Evolutionary conservation across 2,113 vertebrate species (phyloP).

Genomic region (Rostratula benghalensis): DNA sequence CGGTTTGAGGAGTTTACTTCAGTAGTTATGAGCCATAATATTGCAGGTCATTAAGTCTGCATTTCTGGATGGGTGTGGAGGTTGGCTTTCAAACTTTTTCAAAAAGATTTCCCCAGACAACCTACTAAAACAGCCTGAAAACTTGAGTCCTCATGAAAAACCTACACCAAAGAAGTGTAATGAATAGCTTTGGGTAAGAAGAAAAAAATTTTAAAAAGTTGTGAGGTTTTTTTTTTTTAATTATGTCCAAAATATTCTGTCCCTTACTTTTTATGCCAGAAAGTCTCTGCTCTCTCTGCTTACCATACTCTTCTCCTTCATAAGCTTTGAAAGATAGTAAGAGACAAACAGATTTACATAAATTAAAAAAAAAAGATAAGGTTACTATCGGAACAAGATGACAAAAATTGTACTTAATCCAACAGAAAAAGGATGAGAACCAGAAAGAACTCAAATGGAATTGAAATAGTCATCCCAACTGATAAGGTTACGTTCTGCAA

Average conservation of each 20-base stretch:
- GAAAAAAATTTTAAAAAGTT: too few relatives aligned
- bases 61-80: background rate
- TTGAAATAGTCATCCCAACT: background rate
- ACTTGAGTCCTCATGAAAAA: background rate
- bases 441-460: background rate
- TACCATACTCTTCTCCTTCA: background rate
- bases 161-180: background rate
- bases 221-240: background rate
- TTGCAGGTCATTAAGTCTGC: background rate
- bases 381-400: constrained; percentile 34
- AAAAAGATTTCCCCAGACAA: background rate
- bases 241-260: background rate
- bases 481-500: background rate
- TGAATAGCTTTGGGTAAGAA: background rate
- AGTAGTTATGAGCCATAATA: fast-evolving
- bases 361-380: background rate
- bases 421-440: constrained; percentile 35
- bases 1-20: background rate
- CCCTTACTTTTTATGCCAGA: background rate
- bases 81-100: background rate
- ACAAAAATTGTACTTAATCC: constrained; percentile 33
- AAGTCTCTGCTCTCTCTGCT: background rate
- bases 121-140: background rate
- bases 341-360: constrained; percentile 43
- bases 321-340: background rate